Conservation (phyloP, 2,797 vertebrate genomes). For the Sebastes hubbsi region DNA sequence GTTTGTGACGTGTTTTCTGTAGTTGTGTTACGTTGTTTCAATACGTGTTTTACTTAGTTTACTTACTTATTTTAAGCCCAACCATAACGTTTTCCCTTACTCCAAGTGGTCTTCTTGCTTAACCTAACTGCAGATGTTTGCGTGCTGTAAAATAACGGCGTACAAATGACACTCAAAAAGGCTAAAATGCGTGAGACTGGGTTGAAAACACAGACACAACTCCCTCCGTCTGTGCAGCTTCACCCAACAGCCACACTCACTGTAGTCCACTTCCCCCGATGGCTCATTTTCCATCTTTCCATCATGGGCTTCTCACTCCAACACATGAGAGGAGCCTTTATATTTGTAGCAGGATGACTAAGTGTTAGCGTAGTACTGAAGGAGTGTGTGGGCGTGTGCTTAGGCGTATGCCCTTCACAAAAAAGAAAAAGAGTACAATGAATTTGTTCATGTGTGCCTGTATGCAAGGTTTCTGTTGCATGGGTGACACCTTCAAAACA, state of each 20-base stretch:
- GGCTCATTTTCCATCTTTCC: slow-evolving; percentile 54
- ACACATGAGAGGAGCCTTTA: slow-evolving; percentile 56
- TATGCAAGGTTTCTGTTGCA: slow-evolving; percentile 11
- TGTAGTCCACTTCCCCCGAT: neutral
- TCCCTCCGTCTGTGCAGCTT: neutral
- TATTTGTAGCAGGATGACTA: slow-evolving; percentile 42
- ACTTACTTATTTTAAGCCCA: too few relatives aligned
- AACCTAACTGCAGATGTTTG: too few relatives aligned
- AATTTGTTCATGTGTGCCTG: neutral
- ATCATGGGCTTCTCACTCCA: slow-evolving; percentile 11
- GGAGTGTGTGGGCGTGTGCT: slow-evolving; percentile 6
- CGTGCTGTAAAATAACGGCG: too few relatives aligned
- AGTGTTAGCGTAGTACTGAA: slow-evolving; percentile 24
- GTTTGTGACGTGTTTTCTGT: too few relatives aligned
- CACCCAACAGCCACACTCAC: slow-evolving; percentile 13
- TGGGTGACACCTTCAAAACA: slow-evolving; percentile 23
- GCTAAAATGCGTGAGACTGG: too few relatives aligned
- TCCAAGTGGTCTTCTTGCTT: too few relatives aligned
- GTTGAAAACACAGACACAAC: neutral
- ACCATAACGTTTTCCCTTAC: too few relatives aligned
- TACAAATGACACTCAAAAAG: too few relatives aligned
- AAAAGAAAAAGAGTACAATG: neutral
- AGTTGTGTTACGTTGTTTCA: too few relatives aligned
- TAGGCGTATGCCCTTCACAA: neutral
- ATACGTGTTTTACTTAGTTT: too few relatives aligned